Conservation (phyloP, 2,888 invertebrate genomes). For the Adela reaumurella region DNA sequence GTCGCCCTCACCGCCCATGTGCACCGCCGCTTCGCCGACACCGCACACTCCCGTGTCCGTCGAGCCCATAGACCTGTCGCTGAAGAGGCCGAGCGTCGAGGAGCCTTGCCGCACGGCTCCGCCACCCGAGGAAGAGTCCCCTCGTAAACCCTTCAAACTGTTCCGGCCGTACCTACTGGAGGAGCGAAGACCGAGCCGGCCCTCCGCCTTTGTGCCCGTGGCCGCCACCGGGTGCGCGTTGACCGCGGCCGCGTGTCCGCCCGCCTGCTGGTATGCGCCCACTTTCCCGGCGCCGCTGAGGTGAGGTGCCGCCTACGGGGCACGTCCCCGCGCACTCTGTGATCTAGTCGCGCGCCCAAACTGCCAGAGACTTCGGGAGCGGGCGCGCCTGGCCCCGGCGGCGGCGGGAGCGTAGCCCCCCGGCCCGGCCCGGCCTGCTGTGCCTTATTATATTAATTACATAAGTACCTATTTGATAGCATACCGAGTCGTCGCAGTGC, state of each 20-base stretch:
- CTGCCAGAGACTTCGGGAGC: constrained; percentile 34
- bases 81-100: constrained; percentile 9
- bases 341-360: constrained; percentile 53
- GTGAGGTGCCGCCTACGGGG: constrained; percentile 41
- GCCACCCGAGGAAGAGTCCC: constrained; percentile 27
- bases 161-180: constrained; percentile 76
- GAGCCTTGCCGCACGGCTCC: constrained; percentile 20
- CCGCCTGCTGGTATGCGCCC: constrained; percentile 68
- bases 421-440: constrained; percentile 16
- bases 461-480: no score
- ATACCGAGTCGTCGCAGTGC: constrained; percentile 50
- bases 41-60: constrained; percentile 22
- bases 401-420: constrained; percentile 52
- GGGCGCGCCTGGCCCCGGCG: constrained; percentile 39
- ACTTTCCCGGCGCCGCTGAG: constrained; percentile 49
- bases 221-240: constrained; percentile 38
- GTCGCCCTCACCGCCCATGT: constrained; percentile 26
- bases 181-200: constrained; percentile 46
- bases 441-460: constrained; percentile 17
- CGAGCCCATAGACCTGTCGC: constrained; percentile 22
- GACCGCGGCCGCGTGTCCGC: constrained; percentile 38
- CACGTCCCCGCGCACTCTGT: constrained; percentile 37
- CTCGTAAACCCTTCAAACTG: constrained; percentile 65
- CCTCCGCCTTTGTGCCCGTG: constrained; percentile 49
- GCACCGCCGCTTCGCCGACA: constrained; percentile 22